A percentile compares a stretch with the other conserved stretches of the same genome.
Evolutionary conservation across 1,140 invertebrate genomes (phyloP).

Genomic region (Eumeta japonica): DNA sequence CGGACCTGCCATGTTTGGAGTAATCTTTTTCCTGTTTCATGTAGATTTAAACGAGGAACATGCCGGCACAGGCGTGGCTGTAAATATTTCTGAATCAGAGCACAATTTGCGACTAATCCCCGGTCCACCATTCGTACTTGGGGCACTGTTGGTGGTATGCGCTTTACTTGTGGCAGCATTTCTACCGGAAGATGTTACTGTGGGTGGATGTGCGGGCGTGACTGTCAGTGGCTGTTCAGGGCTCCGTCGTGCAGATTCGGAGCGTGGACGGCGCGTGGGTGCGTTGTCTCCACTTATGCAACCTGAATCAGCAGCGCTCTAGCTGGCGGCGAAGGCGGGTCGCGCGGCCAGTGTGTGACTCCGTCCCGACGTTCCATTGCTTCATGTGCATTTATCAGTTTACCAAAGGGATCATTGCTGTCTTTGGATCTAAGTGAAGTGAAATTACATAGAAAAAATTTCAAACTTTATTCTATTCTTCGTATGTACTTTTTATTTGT

Average conservation of each 20-base stretch:
- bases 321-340: slow-evolving; percentile 44
- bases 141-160: slow-evolving; percentile 92
- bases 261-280: slow-evolving; percentile 71
- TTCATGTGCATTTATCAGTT: slow-evolving; percentile 37
- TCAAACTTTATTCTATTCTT: not conserved
- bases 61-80: slow-evolving; percentile 26
- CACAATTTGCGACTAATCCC: slow-evolving; percentile 75
- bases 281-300: slow-evolving; percentile 78
- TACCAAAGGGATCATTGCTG: slow-evolving; percentile 45
- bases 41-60: slow-evolving; percentile 89
- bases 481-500: slow-evolving; percentile 29
- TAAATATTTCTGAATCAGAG: slow-evolving; percentile 28
- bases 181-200: slow-evolving; percentile 72
- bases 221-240: slow-evolving; percentile 57
- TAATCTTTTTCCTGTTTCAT: slow-evolving; percentile 98
- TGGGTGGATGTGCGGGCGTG: slow-evolving; percentile 26
- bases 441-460: slow-evolving; percentile 20
- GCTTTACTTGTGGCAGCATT: slow-evolving; percentile 90
- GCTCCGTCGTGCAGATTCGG: slow-evolving; percentile 77
- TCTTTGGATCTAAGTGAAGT: slow-evolving; percentile 26
- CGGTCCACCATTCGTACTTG: slow-evolving; percentile 99
- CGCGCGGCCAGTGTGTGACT: slow-evolving; percentile 44
- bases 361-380: slow-evolving; percentile 7
- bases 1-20: slow-evolving; percentile 94
- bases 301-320: slow-evolving; percentile 71